phyloP scores from a whole-genome alignment of 2,888 invertebrate genomes.

The Halictus ligatus region DNA sequence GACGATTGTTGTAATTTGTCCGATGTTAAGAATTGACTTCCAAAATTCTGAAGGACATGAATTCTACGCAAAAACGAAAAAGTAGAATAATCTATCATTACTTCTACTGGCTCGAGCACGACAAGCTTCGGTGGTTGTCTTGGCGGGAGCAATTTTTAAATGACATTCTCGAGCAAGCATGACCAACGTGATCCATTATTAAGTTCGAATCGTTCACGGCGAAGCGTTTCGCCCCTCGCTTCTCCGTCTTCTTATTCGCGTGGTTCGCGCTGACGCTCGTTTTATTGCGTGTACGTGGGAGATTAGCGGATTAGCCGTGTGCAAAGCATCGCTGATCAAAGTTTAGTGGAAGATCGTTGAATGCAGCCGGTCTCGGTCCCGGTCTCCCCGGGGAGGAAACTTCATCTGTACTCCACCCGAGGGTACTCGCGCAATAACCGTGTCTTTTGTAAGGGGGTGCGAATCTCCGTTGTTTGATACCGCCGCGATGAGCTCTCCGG shows the following conservation, averaged over 20 bases:
- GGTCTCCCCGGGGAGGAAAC: slow-evolving; percentile 30
- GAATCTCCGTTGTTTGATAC: slow-evolving; percentile 55
- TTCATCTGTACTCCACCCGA: slow-evolving; percentile 42
- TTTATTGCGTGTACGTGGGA: slow-evolving; percentile 65
- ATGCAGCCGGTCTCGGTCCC: slow-evolving; percentile 29
- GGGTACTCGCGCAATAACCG: slow-evolving; percentile 51
- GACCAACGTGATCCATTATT: background rate
- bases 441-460: slow-evolving; percentile 47
- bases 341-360: slow-evolving; percentile 46
- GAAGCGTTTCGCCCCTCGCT: slow-evolving; percentile 24
- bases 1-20: too few relatives aligned
- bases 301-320: slow-evolving; percentile 70
- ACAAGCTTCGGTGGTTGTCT: background rate
- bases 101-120: too few relatives aligned
- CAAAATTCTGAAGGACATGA: too few relatives aligned
- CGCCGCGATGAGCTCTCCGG: slow-evolving; percentile 12
- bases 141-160: background rate
- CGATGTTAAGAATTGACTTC: too few relatives aligned
- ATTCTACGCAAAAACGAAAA: too few relatives aligned
- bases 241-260: slow-evolving; percentile 5
- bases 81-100: too few relatives aligned
- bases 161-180: background rate
- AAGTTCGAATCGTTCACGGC: background rate
- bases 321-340: slow-evolving; percentile 68
- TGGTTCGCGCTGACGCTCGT: slow-evolving; percentile 36